A percentile compares a stretch with the other conserved stretches of the same genome.
These are phyloP conservation scores for Charaxes varanes DNA, from an alignment of 1,140 invertebrate species.

Conservation along the genomic window DNA sequence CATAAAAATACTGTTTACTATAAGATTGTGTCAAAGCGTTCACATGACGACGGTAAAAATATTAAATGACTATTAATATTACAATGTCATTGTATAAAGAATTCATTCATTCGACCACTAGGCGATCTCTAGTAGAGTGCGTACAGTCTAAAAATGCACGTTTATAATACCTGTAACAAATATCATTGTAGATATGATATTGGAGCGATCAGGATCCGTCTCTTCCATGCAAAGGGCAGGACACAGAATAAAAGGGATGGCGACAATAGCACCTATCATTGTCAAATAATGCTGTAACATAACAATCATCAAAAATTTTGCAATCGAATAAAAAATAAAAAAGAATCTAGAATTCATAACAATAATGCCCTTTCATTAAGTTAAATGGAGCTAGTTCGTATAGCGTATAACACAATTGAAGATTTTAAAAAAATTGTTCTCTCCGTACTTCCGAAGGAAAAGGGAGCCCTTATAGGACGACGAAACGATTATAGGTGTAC, in stretches of 20 bases:
- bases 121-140: too few relatives aligned
- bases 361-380: not conserved
- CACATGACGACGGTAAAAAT: too few relatives aligned
- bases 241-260: constrained; percentile 88
- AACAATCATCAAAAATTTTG: not conserved
- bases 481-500: too few relatives aligned
- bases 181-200: constrained; percentile 92
- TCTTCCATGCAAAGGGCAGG: constrained; percentile 88
- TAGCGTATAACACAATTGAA: too few relatives aligned
- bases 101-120: too few relatives aligned
- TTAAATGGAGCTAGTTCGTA: not conserved
- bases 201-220: constrained; percentile 83
- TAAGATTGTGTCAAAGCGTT: too few relatives aligned
- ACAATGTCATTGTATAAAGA: too few relatives aligned
- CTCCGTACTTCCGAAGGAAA: too few relatives aligned
- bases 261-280: constrained; percentile 90
- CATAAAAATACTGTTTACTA: too few relatives aligned
- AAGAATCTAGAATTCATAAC: not conserved
- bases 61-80: too few relatives aligned
- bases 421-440: not conserved
- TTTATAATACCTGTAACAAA: constrained; percentile 81
- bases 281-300: constrained; percentile 86
- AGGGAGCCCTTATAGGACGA: too few relatives aligned
- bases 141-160: too few relatives aligned
- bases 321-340: not conserved